Percentiles rank a stretch among this genome's conserved stretches.
phyloP scores from a whole-genome alignment of 2,113 vertebrate species.

The Campylomormyrus numenius region DNA sequence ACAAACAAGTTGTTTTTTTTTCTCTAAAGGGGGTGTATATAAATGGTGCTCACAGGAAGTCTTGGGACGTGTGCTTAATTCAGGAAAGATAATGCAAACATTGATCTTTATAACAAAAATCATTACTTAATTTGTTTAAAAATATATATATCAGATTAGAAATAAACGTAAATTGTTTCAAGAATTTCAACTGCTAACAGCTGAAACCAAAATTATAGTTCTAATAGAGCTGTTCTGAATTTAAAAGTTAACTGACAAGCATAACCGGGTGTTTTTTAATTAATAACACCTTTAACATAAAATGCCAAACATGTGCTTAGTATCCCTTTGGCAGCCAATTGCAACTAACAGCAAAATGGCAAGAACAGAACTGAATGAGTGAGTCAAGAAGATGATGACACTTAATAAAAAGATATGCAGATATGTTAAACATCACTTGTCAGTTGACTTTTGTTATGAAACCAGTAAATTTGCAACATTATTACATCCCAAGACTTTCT shows the following conservation, averaged over 20 bases:
- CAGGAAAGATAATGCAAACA: neutral
- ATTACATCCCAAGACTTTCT: neutral
- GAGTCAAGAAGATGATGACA: neutral
- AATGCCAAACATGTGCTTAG: neutral
- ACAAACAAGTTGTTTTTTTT: too few relatives aligned
- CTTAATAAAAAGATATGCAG: neutral
- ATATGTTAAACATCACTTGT: neutral
- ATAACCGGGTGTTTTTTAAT: neutral
- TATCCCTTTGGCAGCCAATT: neutral
- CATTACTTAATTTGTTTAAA: too few relatives aligned
- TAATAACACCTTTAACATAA: neutral
- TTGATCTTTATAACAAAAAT: neutral
- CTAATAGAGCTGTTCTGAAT: neutral
- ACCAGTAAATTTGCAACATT: neutral
- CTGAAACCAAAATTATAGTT: neutral
- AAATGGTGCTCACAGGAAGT: too few relatives aligned
- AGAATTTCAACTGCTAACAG: too few relatives aligned
- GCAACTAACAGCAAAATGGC: neutral
- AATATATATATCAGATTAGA: too few relatives aligned
- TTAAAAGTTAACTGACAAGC: neutral
- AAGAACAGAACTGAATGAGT: neutral
- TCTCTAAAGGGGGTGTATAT: too few relatives aligned
- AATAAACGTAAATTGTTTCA: too few relatives aligned
- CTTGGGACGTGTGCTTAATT: neutral
- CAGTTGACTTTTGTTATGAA: neutral